phyloP scores from a whole-genome alignment of 2,888 invertebrate species.

The Apodemia zela region DNA sequence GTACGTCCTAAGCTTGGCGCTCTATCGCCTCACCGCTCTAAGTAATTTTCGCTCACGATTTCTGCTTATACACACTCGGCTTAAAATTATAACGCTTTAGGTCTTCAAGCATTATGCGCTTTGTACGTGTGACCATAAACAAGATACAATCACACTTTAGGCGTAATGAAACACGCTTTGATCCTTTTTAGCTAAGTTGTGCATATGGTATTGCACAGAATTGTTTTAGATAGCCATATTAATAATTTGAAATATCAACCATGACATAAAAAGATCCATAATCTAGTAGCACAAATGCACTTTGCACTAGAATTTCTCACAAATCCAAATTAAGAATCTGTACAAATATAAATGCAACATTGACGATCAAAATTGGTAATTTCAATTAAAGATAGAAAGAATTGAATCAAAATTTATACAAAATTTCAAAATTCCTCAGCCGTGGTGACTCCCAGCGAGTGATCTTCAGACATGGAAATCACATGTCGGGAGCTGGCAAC shows the following conservation, averaged over 20 bases:
- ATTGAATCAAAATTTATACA: constrained; percentile 31
- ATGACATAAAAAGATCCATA: background rate
- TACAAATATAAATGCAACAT: background rate
- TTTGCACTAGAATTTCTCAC: constrained; percentile 10
- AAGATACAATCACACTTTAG: constrained; percentile 44
- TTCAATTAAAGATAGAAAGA: constrained; percentile 4
- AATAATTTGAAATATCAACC: background rate
- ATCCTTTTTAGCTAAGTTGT: constrained; percentile 22
- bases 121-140: constrained; percentile 43
- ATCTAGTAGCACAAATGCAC: constrained; percentile 12
- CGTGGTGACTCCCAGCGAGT: constrained; percentile 87
- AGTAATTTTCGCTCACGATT: constrained; percentile 51
- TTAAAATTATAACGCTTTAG: constrained; percentile 53
- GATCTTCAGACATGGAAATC: constrained; percentile 86
- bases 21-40: constrained; percentile 56
- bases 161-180: constrained; percentile 41
- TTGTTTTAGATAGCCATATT: constrained; percentile 15
- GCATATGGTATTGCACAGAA: constrained; percentile 21
- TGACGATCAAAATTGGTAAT: background rate
- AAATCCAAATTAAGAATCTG: background rate
- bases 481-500: constrained; percentile 83
- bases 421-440: constrained; percentile 68
- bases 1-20: constrained; percentile 71
- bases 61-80: constrained; percentile 59
- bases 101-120: constrained; percentile 29